phyloP scores from a whole-genome alignment of 1,140 invertebrate genomes.

The Asobara japonica region DNA sequence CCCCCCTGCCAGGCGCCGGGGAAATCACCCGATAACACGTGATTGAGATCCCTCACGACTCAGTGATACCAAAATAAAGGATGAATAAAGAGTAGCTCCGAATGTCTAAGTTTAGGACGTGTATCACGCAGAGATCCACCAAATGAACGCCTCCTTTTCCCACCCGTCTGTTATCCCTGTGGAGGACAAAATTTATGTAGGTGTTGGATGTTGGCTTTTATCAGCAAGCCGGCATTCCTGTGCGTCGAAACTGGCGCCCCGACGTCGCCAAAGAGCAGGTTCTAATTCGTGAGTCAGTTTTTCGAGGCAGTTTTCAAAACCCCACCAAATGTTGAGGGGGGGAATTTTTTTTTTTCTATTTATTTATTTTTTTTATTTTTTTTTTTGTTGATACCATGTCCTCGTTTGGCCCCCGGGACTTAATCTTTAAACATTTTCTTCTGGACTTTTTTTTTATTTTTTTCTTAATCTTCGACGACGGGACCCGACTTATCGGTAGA shows the following conservation, averaged over 20 bases:
- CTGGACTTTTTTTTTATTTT: neutral
- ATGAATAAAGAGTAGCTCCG: slow-evolving; percentile 13
- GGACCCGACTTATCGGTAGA: neutral
- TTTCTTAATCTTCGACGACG: neutral
- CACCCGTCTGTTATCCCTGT: slow-evolving; percentile 58
- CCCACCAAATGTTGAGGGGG: neutral
- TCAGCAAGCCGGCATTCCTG: slow-evolving; percentile 65
- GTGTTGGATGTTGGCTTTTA: slow-evolving; percentile 66
- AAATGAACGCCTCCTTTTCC: slow-evolving; percentile 2
- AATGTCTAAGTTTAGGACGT: slow-evolving; percentile 15
- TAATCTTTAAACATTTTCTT: slow-evolving; percentile 4
- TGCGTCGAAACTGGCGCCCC: slow-evolving; percentile 62
- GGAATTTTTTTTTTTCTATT: too few relatives aligned
- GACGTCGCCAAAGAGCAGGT: slow-evolving; percentile 64
- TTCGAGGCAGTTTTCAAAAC: slow-evolving; percentile 37
- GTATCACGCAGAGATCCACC: neutral
- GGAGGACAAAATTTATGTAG: slow-evolving; percentile 65
- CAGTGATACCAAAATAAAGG: neutral
- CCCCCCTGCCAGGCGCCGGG: too few relatives aligned
- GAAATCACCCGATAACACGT: neutral
- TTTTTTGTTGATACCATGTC: neutral
- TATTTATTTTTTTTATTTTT: slow-evolving; percentile 24
- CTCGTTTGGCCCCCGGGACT: slow-evolving; percentile 8
- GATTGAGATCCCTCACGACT: slow-evolving; percentile 11
- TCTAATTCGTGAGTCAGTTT: slow-evolving; percentile 62